Evolutionary conservation across 2,797 vertebrate genomes (phyloP).

Genomic region (Phylloscopus collybita): DNA sequence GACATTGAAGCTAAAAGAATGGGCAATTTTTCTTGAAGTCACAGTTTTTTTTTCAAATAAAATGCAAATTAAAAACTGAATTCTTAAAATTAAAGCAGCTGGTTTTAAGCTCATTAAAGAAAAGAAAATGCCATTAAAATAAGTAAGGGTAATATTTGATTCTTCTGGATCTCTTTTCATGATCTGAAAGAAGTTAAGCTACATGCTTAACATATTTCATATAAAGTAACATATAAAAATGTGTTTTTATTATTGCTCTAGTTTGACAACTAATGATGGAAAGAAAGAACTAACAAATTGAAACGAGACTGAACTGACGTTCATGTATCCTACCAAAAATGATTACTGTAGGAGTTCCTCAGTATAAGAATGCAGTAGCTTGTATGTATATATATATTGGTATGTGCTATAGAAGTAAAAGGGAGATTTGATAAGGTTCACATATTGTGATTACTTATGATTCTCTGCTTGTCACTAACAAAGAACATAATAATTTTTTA

Average conservation of each 20-base stretch:
- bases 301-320: neutral
- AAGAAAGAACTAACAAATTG: neutral
- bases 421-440: neutral
- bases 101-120: neutral
- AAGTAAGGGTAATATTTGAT: neutral
- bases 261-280: neutral
- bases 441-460: neutral
- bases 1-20: neutral
- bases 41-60: neutral
- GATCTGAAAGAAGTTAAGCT: neutral
- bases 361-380: neutral
- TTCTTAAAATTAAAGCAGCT: neutral
- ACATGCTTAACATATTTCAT: neutral
- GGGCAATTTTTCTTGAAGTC: neutral
- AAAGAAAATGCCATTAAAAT: neutral
- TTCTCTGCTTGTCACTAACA: neutral
- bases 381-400: neutral
- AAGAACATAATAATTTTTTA: neutral
- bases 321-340: neutral
- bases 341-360: neutral
- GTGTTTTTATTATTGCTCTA: rapidly evolving
- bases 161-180: neutral
- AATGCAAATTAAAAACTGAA: neutral
- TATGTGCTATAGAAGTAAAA: neutral
- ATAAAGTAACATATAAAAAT: neutral